Evolutionary conservation across 2,888 invertebrate genomes (phyloP).

Genomic region (Torymus tubicola): DNA sequence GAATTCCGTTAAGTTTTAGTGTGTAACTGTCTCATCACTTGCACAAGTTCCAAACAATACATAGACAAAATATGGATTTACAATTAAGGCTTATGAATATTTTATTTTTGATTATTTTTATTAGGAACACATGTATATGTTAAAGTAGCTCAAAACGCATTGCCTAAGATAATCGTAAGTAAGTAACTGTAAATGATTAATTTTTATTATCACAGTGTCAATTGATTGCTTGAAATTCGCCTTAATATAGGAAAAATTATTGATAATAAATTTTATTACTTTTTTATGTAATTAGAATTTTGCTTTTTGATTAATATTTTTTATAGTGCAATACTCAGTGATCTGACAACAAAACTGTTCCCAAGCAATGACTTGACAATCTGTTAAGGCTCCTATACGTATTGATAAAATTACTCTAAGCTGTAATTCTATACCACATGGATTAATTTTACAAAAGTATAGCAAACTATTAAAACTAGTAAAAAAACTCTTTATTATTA

Average conservation of each 20-base stretch:
- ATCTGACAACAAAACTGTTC: slow-evolving; percentile 28
- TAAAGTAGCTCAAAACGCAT: background rate
- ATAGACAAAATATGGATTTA: slow-evolving; percentile 71
- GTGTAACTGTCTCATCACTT: slow-evolving; percentile 26
- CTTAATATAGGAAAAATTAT: slow-evolving; percentile 13
- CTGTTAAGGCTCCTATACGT: slow-evolving; percentile 23
- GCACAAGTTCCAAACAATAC: slow-evolving; percentile 62
- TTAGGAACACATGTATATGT: slow-evolving; percentile 29
- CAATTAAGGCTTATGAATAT: slow-evolving; percentile 66
- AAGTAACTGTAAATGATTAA: slow-evolving; percentile 11
- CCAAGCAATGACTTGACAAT: slow-evolving; percentile 52
- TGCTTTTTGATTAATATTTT: slow-evolving; percentile 13
- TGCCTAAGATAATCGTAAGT: slow-evolving; percentile 30
- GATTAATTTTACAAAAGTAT: background rate
- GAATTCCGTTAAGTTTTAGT: slow-evolving; percentile 29
- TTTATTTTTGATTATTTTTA: slow-evolving; percentile 50
- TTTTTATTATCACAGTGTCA: slow-evolving; percentile 21
- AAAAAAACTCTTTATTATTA: slow-evolving; percentile 14
- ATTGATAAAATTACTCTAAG: slow-evolving; percentile 12
- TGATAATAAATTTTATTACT: slow-evolving; percentile 32
- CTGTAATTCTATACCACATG: slow-evolving; percentile 24
- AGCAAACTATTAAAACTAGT: background rate
- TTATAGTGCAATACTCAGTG: slow-evolving; percentile 50
- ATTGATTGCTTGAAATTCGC: slow-evolving; percentile 44
- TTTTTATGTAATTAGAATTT: slow-evolving; percentile 16